Evolutionary conservation across 2,888 invertebrate genomes (phyloP).

Genomic region (Scotopteryx bipunctaria): DNA sequence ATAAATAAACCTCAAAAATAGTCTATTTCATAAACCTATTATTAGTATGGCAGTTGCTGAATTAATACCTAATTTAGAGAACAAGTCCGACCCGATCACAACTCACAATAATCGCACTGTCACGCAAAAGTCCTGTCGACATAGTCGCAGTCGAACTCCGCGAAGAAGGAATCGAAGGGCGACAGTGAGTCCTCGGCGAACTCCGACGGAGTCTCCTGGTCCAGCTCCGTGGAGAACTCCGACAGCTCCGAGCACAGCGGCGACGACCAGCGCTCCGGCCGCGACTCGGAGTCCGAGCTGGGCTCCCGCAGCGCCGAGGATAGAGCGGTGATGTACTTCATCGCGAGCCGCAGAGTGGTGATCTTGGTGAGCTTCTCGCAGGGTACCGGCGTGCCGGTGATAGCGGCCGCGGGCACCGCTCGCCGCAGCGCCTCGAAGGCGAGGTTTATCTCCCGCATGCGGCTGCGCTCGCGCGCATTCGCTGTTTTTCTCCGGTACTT

Average conservation of each 20-base stretch:
- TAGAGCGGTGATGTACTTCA: conserved; percentile 92
- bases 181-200: conserved; percentile 82
- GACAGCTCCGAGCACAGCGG: conserved; percentile 82
- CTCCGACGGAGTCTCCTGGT: conserved; percentile 76
- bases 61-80: conserved; percentile 62
- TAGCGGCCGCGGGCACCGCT: conserved; percentile 87
- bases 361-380: conserved; percentile 95
- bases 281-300: conserved; percentile 33
- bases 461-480: conserved; percentile 92
- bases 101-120: conserved; percentile 55
- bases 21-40: conserved; percentile 65
- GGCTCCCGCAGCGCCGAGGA: conserved; percentile 85
- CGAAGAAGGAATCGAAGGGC: conserved; percentile 82
- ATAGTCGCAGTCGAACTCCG: conserved; percentile 78
- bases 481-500: conserved; percentile 96
- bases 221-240: conserved; percentile 74
- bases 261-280: conserved; percentile 72
- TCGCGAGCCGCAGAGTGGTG: conserved; percentile 92
- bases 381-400: conserved; percentile 78
- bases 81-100: conserved; percentile 51
- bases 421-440: conserved; percentile 92
- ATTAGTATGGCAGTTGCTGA: conserved; percentile 74
- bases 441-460: conserved; percentile 95
- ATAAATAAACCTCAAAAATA: conserved; percentile 67
- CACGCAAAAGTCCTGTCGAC: conserved; percentile 78